Base-by-base conservation (phyloP, 2,888 invertebrate genomes). In the Acanthococcus lagerstroemiae region DNA sequence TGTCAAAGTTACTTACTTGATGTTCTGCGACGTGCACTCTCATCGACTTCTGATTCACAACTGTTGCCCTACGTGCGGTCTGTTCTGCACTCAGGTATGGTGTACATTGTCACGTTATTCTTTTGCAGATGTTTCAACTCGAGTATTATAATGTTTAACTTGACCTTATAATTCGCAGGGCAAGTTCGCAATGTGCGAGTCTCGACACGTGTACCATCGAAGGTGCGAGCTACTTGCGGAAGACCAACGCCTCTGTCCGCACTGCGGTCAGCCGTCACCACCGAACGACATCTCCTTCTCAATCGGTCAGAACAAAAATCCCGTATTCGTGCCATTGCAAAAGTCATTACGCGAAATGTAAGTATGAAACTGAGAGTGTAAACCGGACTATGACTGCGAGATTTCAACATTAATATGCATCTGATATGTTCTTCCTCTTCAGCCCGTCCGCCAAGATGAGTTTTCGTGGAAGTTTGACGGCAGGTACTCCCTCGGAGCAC, bases 31-130 rank as follows among this genome's bases (percentile, higher is more conserved):
- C 56, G 82, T 85, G 72, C 95, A 95, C 76, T 81, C 83, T 68
- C 83, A 85, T 71, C 82, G 91, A 67, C 78, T 94, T 68, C 77
- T 82, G 15, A 77, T 82, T 44, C 95, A 95, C 76, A 90, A 92
- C 76, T 92, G 92, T 75, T 95, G 94, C 74, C 88, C 93, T 0
- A 85, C 86, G 1, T 95, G 95, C 77, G 90, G 94, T 5, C 78
- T 90, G 60, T 95, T 91, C 76, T 94, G 94, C 75, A 87, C 91
- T 5, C 90, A 92, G 83, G 89, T 87, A 72, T 56, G 26, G 5
- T 27, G 9, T n/a, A n/a, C n/a, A n/a, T n/a, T n/a, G n/a, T n/a
- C n/a, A n/a, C n/a, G n/a, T n/a, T n/a, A n/a, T n/a, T n/a, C n/a
- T n/a, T n/a, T n/a, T n/a, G n/a, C n/a, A n/a, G n/a, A n/a, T n/a